Evolutionary conservation across 2,113 vertebrate genomes (phyloP).

Genomic region (Nannospalax galili): DNA sequence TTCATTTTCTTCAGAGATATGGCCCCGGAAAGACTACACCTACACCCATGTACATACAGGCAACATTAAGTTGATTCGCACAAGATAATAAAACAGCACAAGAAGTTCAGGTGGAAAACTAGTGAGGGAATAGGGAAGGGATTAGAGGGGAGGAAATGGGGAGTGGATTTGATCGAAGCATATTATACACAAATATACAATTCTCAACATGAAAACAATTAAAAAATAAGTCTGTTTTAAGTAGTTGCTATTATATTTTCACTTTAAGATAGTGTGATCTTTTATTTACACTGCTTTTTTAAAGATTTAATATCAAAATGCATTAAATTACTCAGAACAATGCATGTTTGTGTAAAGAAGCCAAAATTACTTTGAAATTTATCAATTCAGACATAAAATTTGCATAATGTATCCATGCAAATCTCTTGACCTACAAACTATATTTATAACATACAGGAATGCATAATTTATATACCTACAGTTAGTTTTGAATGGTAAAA

Average conservation of each 20-base stretch:
- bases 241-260: neutral
- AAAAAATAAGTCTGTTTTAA: neutral
- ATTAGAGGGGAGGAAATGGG: neutral
- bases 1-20: neutral
- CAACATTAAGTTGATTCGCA: neutral
- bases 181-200: neutral
- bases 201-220: neutral
- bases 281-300: neutral
- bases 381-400: slow-evolving; percentile 34
- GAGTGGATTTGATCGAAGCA: too few relatives aligned
- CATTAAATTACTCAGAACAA: neutral
- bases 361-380: slow-evolving; percentile 21
- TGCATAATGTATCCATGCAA: neutral
- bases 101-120: neutral
- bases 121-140: neutral
- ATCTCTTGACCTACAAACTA: neutral
- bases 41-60: neutral
- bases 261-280: neutral
- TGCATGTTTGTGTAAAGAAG: neutral
- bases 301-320: neutral
- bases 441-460: neutral
- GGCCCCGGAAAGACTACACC: too few relatives aligned
- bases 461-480: neutral
- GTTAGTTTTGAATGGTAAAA: slow-evolving; percentile 3
- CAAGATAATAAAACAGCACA: neutral